A percentile compares a stretch with the other conserved stretches of the same genome.
Evolutionary conservation across 2,888 invertebrate species (phyloP).

Genomic region (Drosophila neutralis): DNA sequence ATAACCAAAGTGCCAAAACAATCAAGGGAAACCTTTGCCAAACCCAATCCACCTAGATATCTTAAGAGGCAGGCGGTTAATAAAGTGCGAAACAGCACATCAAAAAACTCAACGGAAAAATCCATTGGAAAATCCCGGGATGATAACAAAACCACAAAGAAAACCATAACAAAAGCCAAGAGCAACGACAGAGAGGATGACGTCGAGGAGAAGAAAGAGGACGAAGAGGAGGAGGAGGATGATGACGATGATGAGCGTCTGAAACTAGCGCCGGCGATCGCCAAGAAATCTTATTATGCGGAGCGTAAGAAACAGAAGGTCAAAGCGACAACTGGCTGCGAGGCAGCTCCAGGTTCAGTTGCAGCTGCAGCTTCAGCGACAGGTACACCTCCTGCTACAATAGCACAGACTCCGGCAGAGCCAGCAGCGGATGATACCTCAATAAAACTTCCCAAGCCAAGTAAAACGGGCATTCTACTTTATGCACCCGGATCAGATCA

Average conservation of each 20-base stretch:
- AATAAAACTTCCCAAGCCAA: not conserved
- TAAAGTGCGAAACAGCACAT: not conserved
- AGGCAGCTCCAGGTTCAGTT: conserved; percentile 7
- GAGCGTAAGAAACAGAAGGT: conserved; percentile 49
- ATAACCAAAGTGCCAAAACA: not conserved
- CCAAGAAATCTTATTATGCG: conserved; percentile 36
- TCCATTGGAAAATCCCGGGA: not conserved
- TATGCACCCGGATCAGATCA: conserved; percentile 54
- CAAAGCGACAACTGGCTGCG: conserved; percentile 74
- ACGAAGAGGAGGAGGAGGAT: not conserved
- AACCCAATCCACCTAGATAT: not conserved
- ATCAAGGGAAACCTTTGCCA: not conserved
- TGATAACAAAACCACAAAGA: conserved; percentile 23
- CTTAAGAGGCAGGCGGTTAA: not conserved
- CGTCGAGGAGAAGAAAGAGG: not conserved
- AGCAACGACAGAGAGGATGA: not conserved
- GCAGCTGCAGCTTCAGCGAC: not conserved
- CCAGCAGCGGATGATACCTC: rapidly evolving
- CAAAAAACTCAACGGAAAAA: not conserved
- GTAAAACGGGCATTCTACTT: conserved; percentile 64
- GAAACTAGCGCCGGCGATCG: conserved; percentile 46
- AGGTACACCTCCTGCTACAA: not conserved
- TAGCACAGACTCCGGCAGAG: not conserved
- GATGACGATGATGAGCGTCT: conserved; percentile 27
- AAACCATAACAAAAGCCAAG: not conserved